Conservation (phyloP, 2,797 vertebrate species). For the Hipposideros larvatus region DNA sequence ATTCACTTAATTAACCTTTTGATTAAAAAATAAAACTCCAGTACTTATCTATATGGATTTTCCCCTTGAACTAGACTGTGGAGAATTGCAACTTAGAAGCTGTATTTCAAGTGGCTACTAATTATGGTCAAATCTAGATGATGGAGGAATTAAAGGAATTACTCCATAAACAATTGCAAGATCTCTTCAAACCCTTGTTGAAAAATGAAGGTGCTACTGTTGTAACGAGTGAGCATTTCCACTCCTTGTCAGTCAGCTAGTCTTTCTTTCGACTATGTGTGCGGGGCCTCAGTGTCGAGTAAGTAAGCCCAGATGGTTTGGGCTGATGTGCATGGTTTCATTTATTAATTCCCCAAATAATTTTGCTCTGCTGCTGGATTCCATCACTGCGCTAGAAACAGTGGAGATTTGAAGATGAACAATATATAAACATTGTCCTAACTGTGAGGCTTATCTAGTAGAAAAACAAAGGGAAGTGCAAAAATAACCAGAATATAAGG, state of each 20-base stretch:
- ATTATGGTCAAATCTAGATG: constrained; percentile 71
- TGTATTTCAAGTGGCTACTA: constrained; percentile 72
- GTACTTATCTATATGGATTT: constrained; percentile 78
- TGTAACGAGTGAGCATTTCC: constrained; percentile 24
- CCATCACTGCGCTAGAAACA: constrained; percentile 29
- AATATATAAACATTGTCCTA: constrained; percentile 19
- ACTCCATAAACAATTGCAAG: constrained; percentile 38
- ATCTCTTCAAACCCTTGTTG: constrained; percentile 54
- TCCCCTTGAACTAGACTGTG: constrained; percentile 63
- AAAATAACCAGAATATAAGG: constrained; percentile 6
- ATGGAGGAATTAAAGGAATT: constrained; percentile 58
- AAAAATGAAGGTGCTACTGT: constrained; percentile 57
- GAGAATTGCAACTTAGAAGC: constrained; percentile 71
- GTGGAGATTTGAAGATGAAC: neutral
- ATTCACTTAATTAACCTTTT: constrained; percentile 81
- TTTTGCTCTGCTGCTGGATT: constrained; percentile 8
- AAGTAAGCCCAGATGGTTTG: neutral
- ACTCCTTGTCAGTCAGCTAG: neutral
- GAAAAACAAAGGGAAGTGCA: constrained; percentile 9
- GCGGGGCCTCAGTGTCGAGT: neutral
- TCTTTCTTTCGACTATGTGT: constrained; percentile 47
- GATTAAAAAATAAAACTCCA: constrained; percentile 76
- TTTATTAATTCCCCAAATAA: constrained; percentile 45
- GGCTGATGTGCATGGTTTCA: constrained; percentile 19
- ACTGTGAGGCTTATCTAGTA: constrained; percentile 1